Percentiles rank a stretch among this genome's conserved stretches.
Evolutionary conservation across 2,888 invertebrate genomes (phyloP).

Genomic region (Poecilus cupreus): DNA sequence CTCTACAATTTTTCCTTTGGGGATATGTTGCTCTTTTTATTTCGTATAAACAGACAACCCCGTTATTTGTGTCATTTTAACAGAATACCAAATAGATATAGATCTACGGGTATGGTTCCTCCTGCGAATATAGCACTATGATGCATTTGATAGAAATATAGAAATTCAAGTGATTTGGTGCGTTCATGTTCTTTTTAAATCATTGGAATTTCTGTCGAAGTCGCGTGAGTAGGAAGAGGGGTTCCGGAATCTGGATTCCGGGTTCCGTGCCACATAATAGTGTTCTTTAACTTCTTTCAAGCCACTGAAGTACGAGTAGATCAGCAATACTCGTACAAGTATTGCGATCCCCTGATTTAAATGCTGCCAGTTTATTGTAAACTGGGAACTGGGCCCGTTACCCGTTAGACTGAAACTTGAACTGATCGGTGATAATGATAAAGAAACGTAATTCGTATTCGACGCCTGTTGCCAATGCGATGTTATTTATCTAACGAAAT

Average conservation of each 20-base stretch:
- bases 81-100: too few relatives aligned
- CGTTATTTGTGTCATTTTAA: too few relatives aligned
- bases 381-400: conserved; percentile 1
- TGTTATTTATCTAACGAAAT: conserved; percentile 15
- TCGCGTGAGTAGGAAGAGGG: not conserved
- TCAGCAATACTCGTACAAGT: conserved; percentile 37
- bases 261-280: conserved; percentile 10
- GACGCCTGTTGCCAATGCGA: conserved; percentile 12
- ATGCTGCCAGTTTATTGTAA: conserved; percentile 48
- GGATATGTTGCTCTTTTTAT: not conserved
- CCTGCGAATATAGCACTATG: too few relatives aligned
- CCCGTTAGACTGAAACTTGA: not conserved
- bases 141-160: too few relatives aligned
- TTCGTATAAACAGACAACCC: too few relatives aligned
- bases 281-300: conserved; percentile 40
- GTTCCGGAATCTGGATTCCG: too few relatives aligned
- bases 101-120: too few relatives aligned
- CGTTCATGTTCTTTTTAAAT: not conserved
- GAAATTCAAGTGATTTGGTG: too few relatives aligned
- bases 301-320: not conserved
- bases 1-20: not conserved
- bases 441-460: conserved; percentile 38
- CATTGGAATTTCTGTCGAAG: not conserved
- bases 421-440: conserved; percentile 17
- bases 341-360: conserved; percentile 50